Evolutionary conservation across 37 sponge, comb jelly and placozoan genomes (phyloP).

Genomic region (Chondrosia reniformis): DNA sequence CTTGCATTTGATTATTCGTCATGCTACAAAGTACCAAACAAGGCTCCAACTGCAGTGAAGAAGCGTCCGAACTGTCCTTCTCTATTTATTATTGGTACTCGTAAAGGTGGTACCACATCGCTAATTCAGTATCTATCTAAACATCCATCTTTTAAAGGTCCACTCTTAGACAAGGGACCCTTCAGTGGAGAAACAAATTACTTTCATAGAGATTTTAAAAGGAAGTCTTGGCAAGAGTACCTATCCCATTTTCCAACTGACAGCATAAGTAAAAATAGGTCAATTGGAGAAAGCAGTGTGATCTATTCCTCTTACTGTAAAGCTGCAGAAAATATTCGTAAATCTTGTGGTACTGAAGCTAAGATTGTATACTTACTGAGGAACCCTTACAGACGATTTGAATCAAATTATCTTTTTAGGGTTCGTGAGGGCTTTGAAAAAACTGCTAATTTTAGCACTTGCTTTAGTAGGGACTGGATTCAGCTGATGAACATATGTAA

Average conservation of each 20-base stretch:
- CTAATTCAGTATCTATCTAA: constrained; percentile 70
- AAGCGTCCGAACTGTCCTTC: constrained; percentile 62
- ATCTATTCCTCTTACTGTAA: constrained; percentile 39
- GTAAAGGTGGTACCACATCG: constrained; percentile 82
- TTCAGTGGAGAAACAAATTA: constrained; percentile 70
- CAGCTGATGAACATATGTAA: not conserved
- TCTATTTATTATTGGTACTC: constrained; percentile 76
- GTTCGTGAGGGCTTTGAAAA: not conserved
- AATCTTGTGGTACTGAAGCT: constrained; percentile 51
- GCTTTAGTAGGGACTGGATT: constrained; percentile 24
- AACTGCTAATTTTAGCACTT: not conserved
- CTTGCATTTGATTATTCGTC: no score
- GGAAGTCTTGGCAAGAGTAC: constrained; percentile 49
- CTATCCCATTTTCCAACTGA: constrained; percentile 21
- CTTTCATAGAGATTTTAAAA: constrained; percentile 37
- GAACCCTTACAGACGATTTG: constrained; percentile 45
- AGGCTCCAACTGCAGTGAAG: no score
- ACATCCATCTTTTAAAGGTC: constrained; percentile 71
- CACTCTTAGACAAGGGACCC: constrained; percentile 33
- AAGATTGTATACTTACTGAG: constrained; percentile 59
- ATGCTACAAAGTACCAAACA: no score
- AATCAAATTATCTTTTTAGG: constrained; percentile 62
- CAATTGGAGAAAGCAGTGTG: constrained; percentile 67
- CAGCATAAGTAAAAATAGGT: not conserved
- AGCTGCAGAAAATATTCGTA: constrained; percentile 44